Percentiles rank a stretch among this genome's conserved stretches.
phyloP scores from a whole-genome alignment of 30 jellyfish, hydroid and myxozoan genomes.

The Mastigias papua region DNA sequence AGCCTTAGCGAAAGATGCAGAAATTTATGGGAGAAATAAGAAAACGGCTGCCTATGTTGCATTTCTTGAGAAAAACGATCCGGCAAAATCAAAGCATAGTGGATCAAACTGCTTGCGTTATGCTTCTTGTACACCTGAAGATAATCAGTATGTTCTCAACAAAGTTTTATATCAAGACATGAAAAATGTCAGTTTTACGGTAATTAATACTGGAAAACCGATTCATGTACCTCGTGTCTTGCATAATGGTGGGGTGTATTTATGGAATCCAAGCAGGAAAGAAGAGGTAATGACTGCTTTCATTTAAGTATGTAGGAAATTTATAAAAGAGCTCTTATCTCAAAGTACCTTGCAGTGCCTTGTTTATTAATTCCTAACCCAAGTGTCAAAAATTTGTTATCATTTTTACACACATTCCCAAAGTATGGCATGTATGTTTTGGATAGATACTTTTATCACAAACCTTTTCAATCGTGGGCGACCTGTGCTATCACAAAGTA shows the following conservation, averaged over 20 bases:
- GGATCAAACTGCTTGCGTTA: constrained; percentile 78
- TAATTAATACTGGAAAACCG: constrained; percentile 94
- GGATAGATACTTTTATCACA: no score
- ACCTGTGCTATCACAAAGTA: no score
- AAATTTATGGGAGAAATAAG: constrained; percentile 83
- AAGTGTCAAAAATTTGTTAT: no score
- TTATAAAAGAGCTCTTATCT: no score
- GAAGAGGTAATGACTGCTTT: constrained; percentile 94
- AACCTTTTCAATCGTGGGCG: no score
- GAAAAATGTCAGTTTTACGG: constrained; percentile 87
- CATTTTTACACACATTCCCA: no score
- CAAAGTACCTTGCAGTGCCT: no score
- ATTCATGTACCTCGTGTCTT: constrained; percentile 93
- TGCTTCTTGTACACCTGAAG: constrained; percentile 90
- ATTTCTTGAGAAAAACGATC: constrained; percentile 81
- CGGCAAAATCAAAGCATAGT: constrained; percentile 26
- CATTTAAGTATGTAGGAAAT: no score
- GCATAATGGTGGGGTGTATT: constrained; percentile 93
- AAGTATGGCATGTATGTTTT: no score
- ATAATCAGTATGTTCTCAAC: constrained; percentile 58
- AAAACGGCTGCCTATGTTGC: constrained; percentile 83
- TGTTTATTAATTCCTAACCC: no score
- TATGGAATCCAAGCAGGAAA: constrained; percentile 87
- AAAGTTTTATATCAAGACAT: constrained; percentile 84
- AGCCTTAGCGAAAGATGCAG: constrained; percentile 82